These are phyloP conservation scores for Odocoileus hemionus DNA, from an alignment of 2,113 vertebrate genomes.

Conservation along the genomic window DNA sequence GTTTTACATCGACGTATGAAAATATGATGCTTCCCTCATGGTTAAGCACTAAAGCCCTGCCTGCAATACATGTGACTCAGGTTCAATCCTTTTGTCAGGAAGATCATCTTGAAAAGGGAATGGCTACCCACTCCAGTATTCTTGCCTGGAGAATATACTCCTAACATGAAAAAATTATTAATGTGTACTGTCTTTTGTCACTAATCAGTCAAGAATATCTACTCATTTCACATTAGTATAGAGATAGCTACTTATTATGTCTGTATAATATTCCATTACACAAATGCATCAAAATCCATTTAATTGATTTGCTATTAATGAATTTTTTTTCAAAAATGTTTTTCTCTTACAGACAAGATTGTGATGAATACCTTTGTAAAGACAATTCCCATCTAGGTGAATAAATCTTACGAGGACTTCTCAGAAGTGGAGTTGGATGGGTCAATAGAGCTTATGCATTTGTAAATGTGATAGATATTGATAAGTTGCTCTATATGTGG, in stretches of 20 bases:
- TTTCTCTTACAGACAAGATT: background rate
- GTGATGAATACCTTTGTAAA: background rate
- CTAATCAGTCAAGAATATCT: background rate
- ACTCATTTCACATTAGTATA: background rate
- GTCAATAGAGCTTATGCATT: background rate
- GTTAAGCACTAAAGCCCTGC: background rate
- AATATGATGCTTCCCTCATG: background rate
- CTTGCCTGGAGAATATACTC: background rate
- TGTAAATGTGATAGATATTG: background rate
- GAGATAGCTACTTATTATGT: background rate
- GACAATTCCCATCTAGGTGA: background rate
- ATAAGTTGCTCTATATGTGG: background rate
- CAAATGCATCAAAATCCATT: background rate
- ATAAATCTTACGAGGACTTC: background rate
- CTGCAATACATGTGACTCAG: background rate
- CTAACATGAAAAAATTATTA: background rate
- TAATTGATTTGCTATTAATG: background rate
- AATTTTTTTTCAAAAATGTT: background rate
- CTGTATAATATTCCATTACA: background rate
- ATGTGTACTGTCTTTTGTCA: background rate
- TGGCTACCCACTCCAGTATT: background rate
- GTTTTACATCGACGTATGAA: background rate
- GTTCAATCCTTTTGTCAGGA: background rate
- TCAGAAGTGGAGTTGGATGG: background rate
- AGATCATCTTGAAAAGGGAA: background rate